A percentile compares a stretch with the other conserved stretches of the same genome.
phyloP scores from a whole-genome alignment of 2,797 vertebrate genomes.

The Meda fulgida region DNA sequence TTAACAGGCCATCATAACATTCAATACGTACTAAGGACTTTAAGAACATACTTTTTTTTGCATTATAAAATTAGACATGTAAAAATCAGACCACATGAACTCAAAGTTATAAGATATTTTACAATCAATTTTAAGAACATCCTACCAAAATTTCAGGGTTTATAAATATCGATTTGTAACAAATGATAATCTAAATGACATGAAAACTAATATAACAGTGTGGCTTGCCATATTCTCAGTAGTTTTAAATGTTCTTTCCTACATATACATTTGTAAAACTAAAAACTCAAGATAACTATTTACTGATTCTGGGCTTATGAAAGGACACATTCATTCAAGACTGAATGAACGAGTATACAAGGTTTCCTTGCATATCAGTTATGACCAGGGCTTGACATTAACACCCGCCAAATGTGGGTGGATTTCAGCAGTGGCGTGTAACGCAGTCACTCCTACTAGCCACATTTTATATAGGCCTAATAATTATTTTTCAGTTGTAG shows the following conservation, averaged over 20 bases:
- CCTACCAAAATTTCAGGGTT: neutral
- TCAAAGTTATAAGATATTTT: neutral
- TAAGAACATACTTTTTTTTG: neutral
- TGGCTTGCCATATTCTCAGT: slow-evolving; percentile 9
- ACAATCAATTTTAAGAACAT: neutral
- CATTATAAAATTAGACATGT: neutral
- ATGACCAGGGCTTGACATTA: no score
- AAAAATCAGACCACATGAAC: neutral
- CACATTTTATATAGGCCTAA: no score
- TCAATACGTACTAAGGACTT: neutral
- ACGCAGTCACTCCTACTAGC: no score
- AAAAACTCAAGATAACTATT: neutral
- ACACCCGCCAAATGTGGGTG: no score
- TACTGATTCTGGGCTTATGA: neutral
- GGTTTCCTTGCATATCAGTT: neutral
- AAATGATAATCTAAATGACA: neutral
- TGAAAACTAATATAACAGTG: neutral
- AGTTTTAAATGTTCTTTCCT: neutral
- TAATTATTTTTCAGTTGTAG: no score
- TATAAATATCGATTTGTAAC: neutral
- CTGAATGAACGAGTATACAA: neutral
- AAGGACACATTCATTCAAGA: neutral
- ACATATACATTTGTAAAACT: neutral
- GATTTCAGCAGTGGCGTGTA: no score
- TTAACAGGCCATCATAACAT: neutral